Evolutionary conservation across 2,113 vertebrate genomes (phyloP).

Genomic region (Gnathonemus longibarbis): DNA sequence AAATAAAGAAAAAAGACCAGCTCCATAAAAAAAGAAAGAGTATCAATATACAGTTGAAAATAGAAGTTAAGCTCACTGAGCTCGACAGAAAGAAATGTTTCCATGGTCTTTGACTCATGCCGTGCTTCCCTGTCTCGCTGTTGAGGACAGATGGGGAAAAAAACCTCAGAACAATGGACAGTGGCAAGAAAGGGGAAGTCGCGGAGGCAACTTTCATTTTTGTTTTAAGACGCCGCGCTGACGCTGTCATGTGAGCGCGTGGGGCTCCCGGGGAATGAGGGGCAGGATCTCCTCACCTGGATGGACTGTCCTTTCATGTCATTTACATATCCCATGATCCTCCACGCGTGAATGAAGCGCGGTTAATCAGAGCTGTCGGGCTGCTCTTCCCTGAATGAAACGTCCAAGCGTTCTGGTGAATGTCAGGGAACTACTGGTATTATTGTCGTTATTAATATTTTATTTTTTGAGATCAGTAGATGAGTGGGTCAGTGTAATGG

Average conservation of each 20-base stretch:
- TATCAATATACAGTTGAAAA: slow-evolving; percentile 43
- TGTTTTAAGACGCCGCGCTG: not conserved
- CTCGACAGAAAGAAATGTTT: slow-evolving; percentile 63
- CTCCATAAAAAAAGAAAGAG: slow-evolving; percentile 18
- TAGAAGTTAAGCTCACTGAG: slow-evolving; percentile 33
- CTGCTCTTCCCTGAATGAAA: not conserved
- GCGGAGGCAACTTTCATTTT: slow-evolving; percentile 15
- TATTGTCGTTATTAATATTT: not conserved
- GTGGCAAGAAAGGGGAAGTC: slow-evolving; percentile 21
- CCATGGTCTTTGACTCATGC: slow-evolving; percentile 50
- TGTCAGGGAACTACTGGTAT: not conserved
- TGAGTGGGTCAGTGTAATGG: not conserved
- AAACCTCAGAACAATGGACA: slow-evolving; percentile 47
- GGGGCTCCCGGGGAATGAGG: not conserved
- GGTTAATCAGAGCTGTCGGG: not conserved
- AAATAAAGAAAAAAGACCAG: slow-evolving; percentile 21
- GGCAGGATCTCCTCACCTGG: not conserved
- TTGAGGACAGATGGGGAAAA: slow-evolving; percentile 23
- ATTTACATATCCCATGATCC: not conserved
- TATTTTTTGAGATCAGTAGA: not conserved
- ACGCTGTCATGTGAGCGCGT: slow-evolving; percentile 26
- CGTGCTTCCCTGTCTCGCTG: slow-evolving; percentile 22
- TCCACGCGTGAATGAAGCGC: not conserved
- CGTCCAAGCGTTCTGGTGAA: not conserved
- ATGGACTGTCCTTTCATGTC: not conserved